phyloP scores from a whole-genome alignment of 2,113 vertebrate genomes.

The Leptobrachium ailaonicum region DNA sequence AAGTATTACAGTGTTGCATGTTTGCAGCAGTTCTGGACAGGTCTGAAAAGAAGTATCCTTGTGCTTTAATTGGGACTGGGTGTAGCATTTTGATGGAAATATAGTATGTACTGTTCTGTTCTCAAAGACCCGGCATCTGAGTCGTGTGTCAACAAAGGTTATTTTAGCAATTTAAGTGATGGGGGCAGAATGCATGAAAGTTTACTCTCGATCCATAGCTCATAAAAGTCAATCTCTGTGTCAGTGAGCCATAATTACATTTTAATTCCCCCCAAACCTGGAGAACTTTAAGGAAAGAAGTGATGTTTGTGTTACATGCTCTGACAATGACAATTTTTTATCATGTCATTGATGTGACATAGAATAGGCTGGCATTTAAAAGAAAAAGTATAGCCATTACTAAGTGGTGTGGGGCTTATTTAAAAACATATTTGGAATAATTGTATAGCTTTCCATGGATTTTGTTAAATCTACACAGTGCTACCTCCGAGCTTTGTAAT shows the following conservation, averaged over 20 bases:
- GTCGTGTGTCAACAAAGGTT: conserved; percentile 18
- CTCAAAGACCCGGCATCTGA: background rate
- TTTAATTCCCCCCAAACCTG: background rate
- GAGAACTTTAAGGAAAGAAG: background rate
- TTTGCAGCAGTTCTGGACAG: background rate
- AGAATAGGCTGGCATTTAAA: background rate
- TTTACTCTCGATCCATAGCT: conserved; percentile 15
- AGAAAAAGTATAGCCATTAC: background rate
- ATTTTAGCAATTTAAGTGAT: conserved; percentile 20
- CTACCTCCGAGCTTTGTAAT: too few relatives aligned
- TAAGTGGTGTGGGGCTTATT: too few relatives aligned
- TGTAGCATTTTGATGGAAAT: background rate
- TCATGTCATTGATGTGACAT: background rate
- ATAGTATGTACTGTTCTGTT: background rate
- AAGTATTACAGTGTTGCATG: background rate
- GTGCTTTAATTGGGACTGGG: background rate
- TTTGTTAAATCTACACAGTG: too few relatives aligned
- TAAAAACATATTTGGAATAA: too few relatives aligned
- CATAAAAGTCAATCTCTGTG: conserved; percentile 13
- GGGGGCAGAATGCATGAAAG: conserved; percentile 20
- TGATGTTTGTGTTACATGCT: background rate
- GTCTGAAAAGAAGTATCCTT: background rate
- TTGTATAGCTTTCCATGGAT: too few relatives aligned
- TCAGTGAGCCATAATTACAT: conserved; percentile 21
- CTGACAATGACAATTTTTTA: background rate